Evolutionary conservation across 2,888 invertebrate genomes (phyloP), one percentile per base, ranked within the genome.

Genomic region (Cotesia congregata): DNA sequence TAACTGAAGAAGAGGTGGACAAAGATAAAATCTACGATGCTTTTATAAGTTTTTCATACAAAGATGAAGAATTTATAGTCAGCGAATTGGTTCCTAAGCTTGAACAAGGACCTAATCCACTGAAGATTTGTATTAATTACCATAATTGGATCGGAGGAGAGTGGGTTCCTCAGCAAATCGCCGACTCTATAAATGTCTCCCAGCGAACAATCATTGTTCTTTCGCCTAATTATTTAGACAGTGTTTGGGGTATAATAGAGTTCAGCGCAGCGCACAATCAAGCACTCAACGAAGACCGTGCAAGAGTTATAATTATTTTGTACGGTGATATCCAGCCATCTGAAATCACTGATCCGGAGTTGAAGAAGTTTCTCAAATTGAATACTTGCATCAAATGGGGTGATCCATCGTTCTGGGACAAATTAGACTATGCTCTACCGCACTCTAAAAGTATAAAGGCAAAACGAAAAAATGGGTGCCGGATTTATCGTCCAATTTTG

Each of bases 321-420:
- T 93, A 94, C 82, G 94, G 94, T 15, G 94, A 95, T 74, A 91
- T 95, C 60, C 92, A 93, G 5, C 90, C 92, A 1, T 90, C 91
- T 50, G 91, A 92, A 40, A 90, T 91, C 78, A 90, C 95, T 77
- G 94, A 95, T 83, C 90, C 92, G 0, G 94, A 94, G 82, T 90
- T 95, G 69, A 92, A 93, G 85, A 91, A 93, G 0, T 95, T 95
- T 86, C 89, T 96, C 5, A 91, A 91, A 78, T 93, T 92, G 88
- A 95, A 95, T 86, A 96, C 96, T 0, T 96, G 96, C 85, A 91
- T 96, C 41, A 93, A 94, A 83, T 95, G 95, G 94, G 95, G 93
- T 9, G 95, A 96, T 86, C 93, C 94, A 6, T 94, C 93, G 93
- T 96, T 96, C 90, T 96, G 95, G 96, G 91, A 94, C 75, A 95